phyloP scores from a whole-genome alignment of 2,888 invertebrate species.

The Leucophenga montana region DNA sequence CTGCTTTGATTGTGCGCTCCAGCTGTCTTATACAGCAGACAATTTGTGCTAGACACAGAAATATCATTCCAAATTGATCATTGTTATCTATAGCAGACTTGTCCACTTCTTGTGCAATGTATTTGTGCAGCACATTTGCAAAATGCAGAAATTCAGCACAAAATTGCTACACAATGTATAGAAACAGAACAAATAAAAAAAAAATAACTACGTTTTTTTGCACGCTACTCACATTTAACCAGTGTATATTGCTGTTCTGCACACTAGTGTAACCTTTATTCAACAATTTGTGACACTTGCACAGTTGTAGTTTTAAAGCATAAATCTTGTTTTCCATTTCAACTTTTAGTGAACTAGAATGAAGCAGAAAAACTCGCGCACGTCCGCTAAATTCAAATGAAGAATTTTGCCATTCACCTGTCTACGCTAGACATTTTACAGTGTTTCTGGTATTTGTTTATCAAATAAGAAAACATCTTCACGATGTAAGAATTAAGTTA shows the following conservation, averaged over 20 bases:
- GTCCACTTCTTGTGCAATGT: slow-evolving; percentile 41
- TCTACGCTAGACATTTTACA: no score
- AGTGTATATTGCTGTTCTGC: slow-evolving; percentile 49
- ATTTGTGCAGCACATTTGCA: slow-evolving; percentile 59
- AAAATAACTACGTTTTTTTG: no score
- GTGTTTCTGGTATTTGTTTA: no score
- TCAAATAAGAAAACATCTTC: no score
- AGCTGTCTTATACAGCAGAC: slow-evolving; percentile 65
- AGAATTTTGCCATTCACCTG: no score
- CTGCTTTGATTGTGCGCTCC: slow-evolving; percentile 65
- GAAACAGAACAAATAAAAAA: no score
- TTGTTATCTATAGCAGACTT: slow-evolving; percentile 29
- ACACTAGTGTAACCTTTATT: neutral
- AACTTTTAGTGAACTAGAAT: neutral
- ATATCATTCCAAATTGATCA: slow-evolving; percentile 57
- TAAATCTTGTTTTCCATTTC: neutral
- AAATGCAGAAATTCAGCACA: slow-evolving; percentile 65
- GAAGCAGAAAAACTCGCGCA: no score
- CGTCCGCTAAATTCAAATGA: no score
- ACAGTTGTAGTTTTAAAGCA: neutral
- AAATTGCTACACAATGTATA: slow-evolving; percentile 55
- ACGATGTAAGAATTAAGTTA: no score
- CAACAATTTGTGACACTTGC: neutral
- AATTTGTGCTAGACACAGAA: slow-evolving; percentile 69
- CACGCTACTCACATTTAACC: slow-evolving; percentile 61